These are phyloP conservation scores for Lutjanus campechanus DNA, from an alignment of 2,797 vertebrate genomes.

Conservation along the genomic window DNA sequence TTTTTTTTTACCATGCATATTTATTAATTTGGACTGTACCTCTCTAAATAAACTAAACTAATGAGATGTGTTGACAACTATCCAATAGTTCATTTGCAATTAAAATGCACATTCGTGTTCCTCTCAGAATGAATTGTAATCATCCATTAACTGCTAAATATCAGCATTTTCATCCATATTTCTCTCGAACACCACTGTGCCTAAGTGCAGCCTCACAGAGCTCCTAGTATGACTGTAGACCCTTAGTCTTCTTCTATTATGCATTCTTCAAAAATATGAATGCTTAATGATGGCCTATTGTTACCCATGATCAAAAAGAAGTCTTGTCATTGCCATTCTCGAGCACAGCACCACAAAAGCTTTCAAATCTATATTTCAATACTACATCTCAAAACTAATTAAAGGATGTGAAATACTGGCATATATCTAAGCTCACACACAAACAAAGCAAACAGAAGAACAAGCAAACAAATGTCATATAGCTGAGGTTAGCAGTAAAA, in stretches of 20 bases:
- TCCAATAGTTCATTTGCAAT: background rate
- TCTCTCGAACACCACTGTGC: background rate
- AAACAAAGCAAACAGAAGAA: background rate
- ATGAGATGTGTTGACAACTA: background rate
- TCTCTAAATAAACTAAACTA: too few relatives aligned
- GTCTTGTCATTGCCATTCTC: background rate
- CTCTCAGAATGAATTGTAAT: background rate
- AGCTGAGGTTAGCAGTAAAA: conserved; percentile 63
- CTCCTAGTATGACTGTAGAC: background rate
- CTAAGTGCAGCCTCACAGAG: background rate
- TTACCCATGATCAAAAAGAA: background rate
- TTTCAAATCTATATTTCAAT: background rate
- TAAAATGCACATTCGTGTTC: background rate
- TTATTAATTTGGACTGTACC: too few relatives aligned
- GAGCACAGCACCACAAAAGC: background rate
- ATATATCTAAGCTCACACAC: background rate
- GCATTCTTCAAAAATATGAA: conserved; percentile 13
- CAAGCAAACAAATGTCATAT: conserved; percentile 25
- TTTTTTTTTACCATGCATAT: too few relatives aligned
- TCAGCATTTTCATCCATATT: background rate
- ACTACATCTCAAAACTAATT: background rate
- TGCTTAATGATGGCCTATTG: background rate
- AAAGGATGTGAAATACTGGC: background rate
- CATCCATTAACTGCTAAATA: background rate
- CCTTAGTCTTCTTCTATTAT: background rate